Conservation (phyloP, 2,888 invertebrate species). For the Drosophila mayaguana region DNA sequence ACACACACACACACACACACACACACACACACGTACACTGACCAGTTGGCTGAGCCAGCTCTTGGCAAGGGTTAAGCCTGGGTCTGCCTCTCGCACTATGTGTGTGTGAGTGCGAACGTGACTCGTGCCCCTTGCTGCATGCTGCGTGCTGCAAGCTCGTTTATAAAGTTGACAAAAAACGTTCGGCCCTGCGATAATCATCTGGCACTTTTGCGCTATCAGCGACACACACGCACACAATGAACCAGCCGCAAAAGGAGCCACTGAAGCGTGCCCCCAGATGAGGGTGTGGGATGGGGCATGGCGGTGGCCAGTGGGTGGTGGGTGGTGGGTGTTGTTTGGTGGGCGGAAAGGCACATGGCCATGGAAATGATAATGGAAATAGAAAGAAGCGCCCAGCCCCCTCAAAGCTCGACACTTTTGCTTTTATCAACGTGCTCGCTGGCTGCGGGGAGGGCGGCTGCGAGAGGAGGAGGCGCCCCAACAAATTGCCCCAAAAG, state of each 20-base stretch:
- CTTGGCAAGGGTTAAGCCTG: slow-evolving; percentile 42
- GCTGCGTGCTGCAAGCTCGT: slow-evolving; percentile 65
- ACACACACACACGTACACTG: slow-evolving; percentile 17
- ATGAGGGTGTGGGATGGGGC: slow-evolving; percentile 15
- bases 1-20: slow-evolving; percentile 16
- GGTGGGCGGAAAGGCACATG: neutral
- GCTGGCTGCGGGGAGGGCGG: neutral
- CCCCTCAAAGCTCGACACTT: slow-evolving; percentile 60
- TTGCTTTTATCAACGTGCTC: slow-evolving; percentile 59
- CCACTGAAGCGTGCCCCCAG: slow-evolving; percentile 54
- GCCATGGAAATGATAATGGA: slow-evolving; percentile 11
- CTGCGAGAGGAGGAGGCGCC: neutral
- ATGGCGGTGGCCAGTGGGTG: no score
- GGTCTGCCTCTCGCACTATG: neutral
- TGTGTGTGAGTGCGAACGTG: slow-evolving; percentile 53
- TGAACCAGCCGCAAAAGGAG: slow-evolving; percentile 38
- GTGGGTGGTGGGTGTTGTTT: no score
- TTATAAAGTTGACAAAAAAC: slow-evolving; percentile 81
- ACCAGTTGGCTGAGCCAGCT: slow-evolving; percentile 9
- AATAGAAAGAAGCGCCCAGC: slow-evolving; percentile 9
- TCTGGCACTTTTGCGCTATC: slow-evolving; percentile 80
- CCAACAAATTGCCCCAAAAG: slow-evolving; percentile 46
- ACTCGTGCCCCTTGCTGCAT: slow-evolving; percentile 48
- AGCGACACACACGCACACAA: slow-evolving; percentile 66
- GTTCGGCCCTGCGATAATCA: slow-evolving; percentile 72